These are phyloP conservation scores for Mythimna loreyi DNA, from an alignment of 2,888 invertebrate genomes.

Conservation along the genomic window DNA sequence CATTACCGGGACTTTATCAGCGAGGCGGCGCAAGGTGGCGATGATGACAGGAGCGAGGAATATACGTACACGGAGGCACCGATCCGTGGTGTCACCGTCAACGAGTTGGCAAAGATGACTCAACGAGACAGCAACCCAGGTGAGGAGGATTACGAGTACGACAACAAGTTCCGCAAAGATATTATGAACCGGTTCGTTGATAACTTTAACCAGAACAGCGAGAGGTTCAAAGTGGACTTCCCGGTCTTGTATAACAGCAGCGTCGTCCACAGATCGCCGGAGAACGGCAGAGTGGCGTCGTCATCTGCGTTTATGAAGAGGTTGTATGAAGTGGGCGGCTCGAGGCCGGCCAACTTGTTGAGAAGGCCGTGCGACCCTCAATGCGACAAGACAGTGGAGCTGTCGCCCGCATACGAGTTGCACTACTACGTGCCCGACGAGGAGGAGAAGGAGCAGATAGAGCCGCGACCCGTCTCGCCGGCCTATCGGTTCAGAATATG, in stretches of 20 bases:
- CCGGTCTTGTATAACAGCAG: slow-evolving; percentile 84
- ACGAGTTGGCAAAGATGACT: slow-evolving; percentile 56
- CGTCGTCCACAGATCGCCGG: slow-evolving; percentile 74
- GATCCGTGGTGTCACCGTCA: slow-evolving; percentile 65
- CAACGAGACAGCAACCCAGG: slow-evolving; percentile 31
- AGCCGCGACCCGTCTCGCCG: slow-evolving; percentile 63
- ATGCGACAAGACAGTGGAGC: slow-evolving; percentile 80
- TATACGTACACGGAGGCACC: slow-evolving; percentile 70
- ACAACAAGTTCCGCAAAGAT: slow-evolving; percentile 77
- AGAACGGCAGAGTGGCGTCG: slow-evolving; percentile 73
- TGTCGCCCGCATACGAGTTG: slow-evolving; percentile 85
- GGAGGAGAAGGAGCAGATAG: slow-evolving; percentile 78
- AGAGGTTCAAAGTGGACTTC: slow-evolving; percentile 80
- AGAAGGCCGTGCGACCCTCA: slow-evolving; percentile 70
- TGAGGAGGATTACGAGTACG: slow-evolving; percentile 79
- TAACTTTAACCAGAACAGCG: slow-evolving; percentile 83
- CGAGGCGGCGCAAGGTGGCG: slow-evolving; percentile 72
- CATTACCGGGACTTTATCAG: slow-evolving; percentile 81
- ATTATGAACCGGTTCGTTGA: slow-evolving; percentile 81
- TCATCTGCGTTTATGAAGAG: slow-evolving; percentile 80
- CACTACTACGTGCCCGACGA: slow-evolving; percentile 87
- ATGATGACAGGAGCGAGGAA: slow-evolving; percentile 73
- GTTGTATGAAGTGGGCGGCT: slow-evolving; percentile 65
- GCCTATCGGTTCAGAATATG: slow-evolving; percentile 72
- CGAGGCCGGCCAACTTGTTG: slow-evolving; percentile 40